A percentile compares a stretch with the other conserved stretches of the same genome.
These are phyloP conservation scores for Dipodomys ordii DNA, from an alignment of 2,113 vertebrate species.

Conservation along the genomic window DNA sequence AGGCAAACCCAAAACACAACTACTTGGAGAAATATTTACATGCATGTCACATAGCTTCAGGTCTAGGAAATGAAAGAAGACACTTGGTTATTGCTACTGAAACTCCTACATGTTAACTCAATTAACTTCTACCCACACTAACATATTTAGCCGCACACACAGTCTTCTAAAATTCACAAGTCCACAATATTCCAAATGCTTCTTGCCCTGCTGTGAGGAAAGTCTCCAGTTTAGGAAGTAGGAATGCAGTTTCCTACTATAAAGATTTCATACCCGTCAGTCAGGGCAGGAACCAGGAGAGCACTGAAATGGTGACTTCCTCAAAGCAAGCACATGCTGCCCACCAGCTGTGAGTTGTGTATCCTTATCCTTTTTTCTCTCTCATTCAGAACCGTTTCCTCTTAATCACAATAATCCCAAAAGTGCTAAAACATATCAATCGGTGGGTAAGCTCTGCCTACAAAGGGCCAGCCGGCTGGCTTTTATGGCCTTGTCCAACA, in stretches of 20 bases:
- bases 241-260: constrained; percentile 81
- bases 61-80: constrained; percentile 60
- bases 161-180: constrained; percentile 13
- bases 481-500: constrained; percentile 91
- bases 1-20: not conserved
- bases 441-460: constrained; percentile 91
- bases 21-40: not conserved
- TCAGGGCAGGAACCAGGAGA: constrained; percentile 89
- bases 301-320: constrained; percentile 90
- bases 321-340: constrained; percentile 90
- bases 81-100: constrained; percentile 42
- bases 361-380: constrained; percentile 88
- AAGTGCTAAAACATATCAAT: constrained; percentile 94
- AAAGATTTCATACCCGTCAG: constrained; percentile 88
- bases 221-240: constrained; percentile 47
- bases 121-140: not conserved
- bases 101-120: constrained; percentile 62
- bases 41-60: not conserved
- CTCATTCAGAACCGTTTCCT: constrained; percentile 90
- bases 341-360: constrained; percentile 90
- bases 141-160: not conserved
- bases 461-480: constrained; percentile 90
- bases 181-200: constrained; percentile 39
- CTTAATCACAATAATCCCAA: constrained; percentile 94
- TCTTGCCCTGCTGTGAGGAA: constrained; percentile 1